Percentiles rank a stretch among this genome's conserved stretches.
Evolutionary conservation across 2,113 vertebrate species (phyloP).

Genomic region (Rhea americana): DNA sequence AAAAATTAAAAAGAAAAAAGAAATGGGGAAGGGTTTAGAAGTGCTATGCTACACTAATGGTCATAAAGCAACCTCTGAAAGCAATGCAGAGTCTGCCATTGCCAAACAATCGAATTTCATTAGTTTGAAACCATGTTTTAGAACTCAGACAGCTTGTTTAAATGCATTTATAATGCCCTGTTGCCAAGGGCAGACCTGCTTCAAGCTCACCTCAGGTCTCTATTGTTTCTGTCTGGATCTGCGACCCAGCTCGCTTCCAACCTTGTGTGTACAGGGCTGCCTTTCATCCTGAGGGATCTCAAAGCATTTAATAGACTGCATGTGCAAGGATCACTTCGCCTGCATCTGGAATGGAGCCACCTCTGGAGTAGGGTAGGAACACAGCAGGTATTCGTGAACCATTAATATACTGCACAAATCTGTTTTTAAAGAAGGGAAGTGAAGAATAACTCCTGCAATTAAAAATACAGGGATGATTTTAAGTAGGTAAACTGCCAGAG

Average conservation of each 20-base stretch:
- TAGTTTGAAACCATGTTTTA: background rate
- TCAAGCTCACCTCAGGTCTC: background rate
- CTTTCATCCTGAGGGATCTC: background rate
- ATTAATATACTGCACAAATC: background rate
- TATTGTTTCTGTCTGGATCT: background rate
- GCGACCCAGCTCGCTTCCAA: background rate
- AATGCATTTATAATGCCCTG: background rate
- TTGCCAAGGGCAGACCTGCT: background rate
- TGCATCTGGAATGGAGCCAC: background rate
- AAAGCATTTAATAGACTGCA: background rate
- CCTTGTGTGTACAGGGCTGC: background rate
- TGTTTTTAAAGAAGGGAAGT: background rate
- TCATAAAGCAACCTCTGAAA: background rate
- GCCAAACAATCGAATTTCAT: background rate
- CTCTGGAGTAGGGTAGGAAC: background rate
- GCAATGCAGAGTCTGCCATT: background rate
- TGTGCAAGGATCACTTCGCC: rapidly evolving
- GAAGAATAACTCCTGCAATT: background rate
- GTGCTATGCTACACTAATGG: background rate
- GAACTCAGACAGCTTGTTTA: background rate
- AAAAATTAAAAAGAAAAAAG: background rate
- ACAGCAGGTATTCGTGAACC: background rate
- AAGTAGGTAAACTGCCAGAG: background rate
- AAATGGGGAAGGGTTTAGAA: background rate
- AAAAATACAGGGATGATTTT: background rate